phyloP scores from a whole-genome alignment of 2,888 invertebrate genomes.

The Tromatobia lineatoria region DNA sequence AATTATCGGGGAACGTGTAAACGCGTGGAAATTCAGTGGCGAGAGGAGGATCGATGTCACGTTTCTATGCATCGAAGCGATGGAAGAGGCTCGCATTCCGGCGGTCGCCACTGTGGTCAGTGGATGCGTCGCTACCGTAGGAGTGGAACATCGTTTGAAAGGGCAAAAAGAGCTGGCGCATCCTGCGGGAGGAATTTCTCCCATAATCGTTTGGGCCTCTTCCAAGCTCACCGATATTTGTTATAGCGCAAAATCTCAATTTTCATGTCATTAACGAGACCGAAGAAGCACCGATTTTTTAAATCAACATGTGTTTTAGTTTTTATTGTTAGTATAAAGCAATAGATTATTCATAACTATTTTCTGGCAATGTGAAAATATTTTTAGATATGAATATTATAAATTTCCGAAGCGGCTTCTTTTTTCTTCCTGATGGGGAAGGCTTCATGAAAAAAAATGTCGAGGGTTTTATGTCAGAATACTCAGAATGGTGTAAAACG shows the following conservation, averaged over 20 bases:
- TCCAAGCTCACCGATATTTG: conserved; percentile 1
- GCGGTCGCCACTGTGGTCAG: neutral
- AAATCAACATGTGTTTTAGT: too few relatives aligned
- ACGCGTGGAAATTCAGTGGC: conserved; percentile 18
- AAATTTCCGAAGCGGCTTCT: too few relatives aligned
- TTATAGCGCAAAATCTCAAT: neutral
- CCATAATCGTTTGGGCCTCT: conserved; percentile 4
- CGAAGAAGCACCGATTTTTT: too few relatives aligned
- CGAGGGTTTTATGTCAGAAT: too few relatives aligned
- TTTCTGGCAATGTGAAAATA: too few relatives aligned
- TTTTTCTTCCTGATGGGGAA: too few relatives aligned
- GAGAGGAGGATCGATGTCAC: conserved; percentile 7
- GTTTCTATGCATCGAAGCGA: neutral
- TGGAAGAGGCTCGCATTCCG: conserved; percentile 3
- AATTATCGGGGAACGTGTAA: conserved; percentile 28
- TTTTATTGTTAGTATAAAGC: too few relatives aligned
- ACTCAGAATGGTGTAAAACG: too few relatives aligned
- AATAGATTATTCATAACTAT: too few relatives aligned
- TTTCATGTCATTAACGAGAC: neutral
- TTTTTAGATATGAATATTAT: too few relatives aligned
- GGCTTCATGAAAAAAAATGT: too few relatives aligned
- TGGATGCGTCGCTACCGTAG: neutral
- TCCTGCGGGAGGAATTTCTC: conserved; percentile 31
- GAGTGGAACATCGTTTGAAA: conserved; percentile 4
- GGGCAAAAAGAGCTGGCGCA: conserved; percentile 2